Evolutionary conservation across 1,140 invertebrate genomes (phyloP).

Genomic region (Colletes gigas): DNA sequence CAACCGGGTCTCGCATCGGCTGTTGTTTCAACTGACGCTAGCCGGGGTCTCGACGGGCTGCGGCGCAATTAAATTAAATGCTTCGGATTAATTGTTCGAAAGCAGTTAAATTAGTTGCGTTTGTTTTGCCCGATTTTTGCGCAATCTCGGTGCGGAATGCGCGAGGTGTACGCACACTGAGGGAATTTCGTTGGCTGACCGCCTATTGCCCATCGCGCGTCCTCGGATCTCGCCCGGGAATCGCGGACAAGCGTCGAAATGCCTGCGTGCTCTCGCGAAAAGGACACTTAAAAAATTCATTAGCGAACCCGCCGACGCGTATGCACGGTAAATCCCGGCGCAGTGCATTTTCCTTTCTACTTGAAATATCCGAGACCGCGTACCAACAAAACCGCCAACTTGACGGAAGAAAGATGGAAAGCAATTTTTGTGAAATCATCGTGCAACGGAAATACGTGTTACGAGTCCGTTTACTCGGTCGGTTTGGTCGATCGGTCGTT

Average conservation of each 20-base stretch:
- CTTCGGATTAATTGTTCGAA: conserved; percentile 78
- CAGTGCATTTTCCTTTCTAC: too few species aligned
- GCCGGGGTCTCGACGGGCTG: conserved; percentile 59
- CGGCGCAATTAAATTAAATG: conserved; percentile 78
- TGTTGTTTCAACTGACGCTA: conserved; percentile 64
- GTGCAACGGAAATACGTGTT: too few species aligned
- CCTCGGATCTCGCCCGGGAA: conserved; percentile 38
- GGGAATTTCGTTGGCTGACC: conserved; percentile 59
- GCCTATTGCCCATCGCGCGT: conserved; percentile 48
- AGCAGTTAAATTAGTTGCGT: conserved; percentile 77
- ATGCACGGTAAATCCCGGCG: conserved; percentile 7
- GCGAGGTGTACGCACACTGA: conserved; percentile 51
- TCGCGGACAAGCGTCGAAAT: conserved; percentile 33
- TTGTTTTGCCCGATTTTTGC: conserved; percentile 76
- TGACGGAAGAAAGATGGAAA: too few species aligned
- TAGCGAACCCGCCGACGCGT: conserved; percentile 8
- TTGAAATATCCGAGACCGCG: too few species aligned
- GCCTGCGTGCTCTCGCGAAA: conserved; percentile 23
- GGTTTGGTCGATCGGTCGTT: too few species aligned
- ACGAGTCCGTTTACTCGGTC: too few species aligned
- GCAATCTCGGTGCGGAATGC: conserved; percentile 75
- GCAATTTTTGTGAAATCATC: too few species aligned
- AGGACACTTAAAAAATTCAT: conserved; percentile 59
- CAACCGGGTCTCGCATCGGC: conserved; percentile 59
- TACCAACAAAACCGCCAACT: too few species aligned